Percentiles rank a stretch among this genome's conserved stretches.
Conservation (phyloP, 2,888 invertebrate genomes). For the Tigriopus californicus region DNA sequence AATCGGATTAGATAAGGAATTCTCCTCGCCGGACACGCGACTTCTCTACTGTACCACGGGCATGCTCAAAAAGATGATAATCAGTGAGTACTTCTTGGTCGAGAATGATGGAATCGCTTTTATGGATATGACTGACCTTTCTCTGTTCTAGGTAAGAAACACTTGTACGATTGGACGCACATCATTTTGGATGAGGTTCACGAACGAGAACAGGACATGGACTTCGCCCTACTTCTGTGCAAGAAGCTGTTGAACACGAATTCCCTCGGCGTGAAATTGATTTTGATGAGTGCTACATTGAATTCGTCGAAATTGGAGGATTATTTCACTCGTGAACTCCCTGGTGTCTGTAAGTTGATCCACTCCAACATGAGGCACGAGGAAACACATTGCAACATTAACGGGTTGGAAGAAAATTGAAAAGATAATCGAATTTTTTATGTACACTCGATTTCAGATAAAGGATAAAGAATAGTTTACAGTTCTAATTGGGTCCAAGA, state of each 20-base stretch:
- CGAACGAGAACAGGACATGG: conserved; percentile 78
- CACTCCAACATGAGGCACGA: too few species aligned
- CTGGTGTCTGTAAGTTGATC: too few species aligned
- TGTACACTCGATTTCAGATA: too few species aligned
- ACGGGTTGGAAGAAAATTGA: too few species aligned
- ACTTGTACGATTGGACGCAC: conserved; percentile 60
- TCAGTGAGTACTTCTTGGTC: conserved; percentile 30
- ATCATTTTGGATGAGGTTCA: conserved; percentile 84
- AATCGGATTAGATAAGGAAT: conserved; percentile 47
- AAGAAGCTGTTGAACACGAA: conserved; percentile 51
- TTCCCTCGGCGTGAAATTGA: conserved; percentile 42
- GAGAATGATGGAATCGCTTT: too few species aligned
- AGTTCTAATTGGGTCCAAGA: too few species aligned
- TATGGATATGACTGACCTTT: background rate
- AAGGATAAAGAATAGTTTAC: too few species aligned
- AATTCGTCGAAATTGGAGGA: conserved; percentile 19
- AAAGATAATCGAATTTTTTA: too few species aligned
- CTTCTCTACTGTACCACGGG: conserved; percentile 76
- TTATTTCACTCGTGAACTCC: background rate
- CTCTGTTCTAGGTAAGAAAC: conserved; percentile 36
- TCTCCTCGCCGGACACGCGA: conserved; percentile 43
- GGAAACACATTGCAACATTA: too few species aligned
- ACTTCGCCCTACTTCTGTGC: conserved; percentile 64
- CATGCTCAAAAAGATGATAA: conserved; percentile 57
- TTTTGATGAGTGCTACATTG: conserved; percentile 12